Base-by-base conservation (phyloP, 2,797 vertebrate genomes). In the Lophotriccus pileatus region DNA sequence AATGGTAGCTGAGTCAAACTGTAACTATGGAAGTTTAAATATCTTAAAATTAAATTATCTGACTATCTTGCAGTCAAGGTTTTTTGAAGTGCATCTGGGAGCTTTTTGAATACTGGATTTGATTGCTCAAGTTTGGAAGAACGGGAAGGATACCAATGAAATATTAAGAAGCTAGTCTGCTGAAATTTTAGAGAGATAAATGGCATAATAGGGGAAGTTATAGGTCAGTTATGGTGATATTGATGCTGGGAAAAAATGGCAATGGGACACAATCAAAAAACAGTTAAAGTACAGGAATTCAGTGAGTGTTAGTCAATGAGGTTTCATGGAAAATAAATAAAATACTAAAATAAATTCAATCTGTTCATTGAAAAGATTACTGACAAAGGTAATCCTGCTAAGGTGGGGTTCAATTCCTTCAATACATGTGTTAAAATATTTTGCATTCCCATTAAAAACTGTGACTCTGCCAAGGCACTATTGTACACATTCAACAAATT, bases 101-200 rank as follows among this genome's bases (percentile, higher is more conserved):
- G 10, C 14, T 87, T 70, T 89, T 37, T 80, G 59, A 70, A 52
- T 25, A 59, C 23, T 80, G 24, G 64, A 53, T 81, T 73, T 70
- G 70, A 77, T 70, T 91, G 80, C 75, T 83, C 37, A 30, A 60
- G 44, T 85, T 89, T 83, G 84, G 84, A 91, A 67, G 72, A 91
- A 74, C 16, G 89, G 84, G 87, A 87, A 89, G 27, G 21, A 36
- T 89, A 87, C 86, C 84, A 89, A 30, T 39, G 32, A 94, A 90
- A 93, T 62, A 89, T 49, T 89, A 82, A 43, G 84, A 89, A 84
- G 44, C 12, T 41, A 47, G n/a, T 36, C 21, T 80, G 63, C n/a
- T 96, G 84, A 93, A 68, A 93, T 92, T 91, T 91, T 90, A 24
- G 66, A 90, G 53, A 87, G 67, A 93, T 73, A 84, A 84, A 92